Evolutionary conservation across 2,888 invertebrate genomes (phyloP), one percentile per base, ranked within the genome.

Genomic region (Micoletzkya japonica): DNA sequence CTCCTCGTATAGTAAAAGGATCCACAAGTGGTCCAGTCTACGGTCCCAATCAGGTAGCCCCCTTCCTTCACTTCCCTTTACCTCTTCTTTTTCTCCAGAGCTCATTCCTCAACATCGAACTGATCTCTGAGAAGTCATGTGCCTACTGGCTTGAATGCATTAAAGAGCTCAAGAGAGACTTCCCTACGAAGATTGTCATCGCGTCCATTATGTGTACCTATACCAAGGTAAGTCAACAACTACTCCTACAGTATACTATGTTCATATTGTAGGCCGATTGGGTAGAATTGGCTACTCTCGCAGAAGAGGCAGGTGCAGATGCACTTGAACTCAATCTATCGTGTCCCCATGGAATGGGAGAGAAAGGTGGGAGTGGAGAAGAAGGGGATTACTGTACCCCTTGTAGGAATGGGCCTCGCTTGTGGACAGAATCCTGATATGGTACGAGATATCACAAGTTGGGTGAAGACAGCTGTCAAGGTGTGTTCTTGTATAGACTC

Each of bases 311-410:
- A 0, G 96, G 96, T 0, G 91, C 97, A 0, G 96, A 98, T 87
- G 96, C 94, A 0, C 87, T 98, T 20, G 98, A 98, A 85, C 88
- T 97, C 64, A 98, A 98, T 88, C 87, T 98, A 64, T 96, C 95
- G 0, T 97, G 98, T 86, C 97, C 97, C 0, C 97, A 98, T 87
- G 97, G 97, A 6, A 97, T 98, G 95, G 84, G 84, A 44, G 84
- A 84, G 71, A 78, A 84, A 52, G 82, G 79, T 71, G 49, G n/a
- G n/a, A 95, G 95, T 1, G 96, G 14, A 96, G 20, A 44, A 20
- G 44, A 44, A 14, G 10, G 44, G 14, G 10, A 20, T 10, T 54
- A 54, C 26, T 24, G 7, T 14, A 54, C 20, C 24, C 17, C 2
- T 61, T 86, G 91, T 92, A 17, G 96, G 96, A 52, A 97, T 98